Percentiles rank a stretch among this genome's conserved stretches.
phyloP scores from a whole-genome alignment of 1,140 invertebrate genomes.

The Phocides pigmalion region DNA sequence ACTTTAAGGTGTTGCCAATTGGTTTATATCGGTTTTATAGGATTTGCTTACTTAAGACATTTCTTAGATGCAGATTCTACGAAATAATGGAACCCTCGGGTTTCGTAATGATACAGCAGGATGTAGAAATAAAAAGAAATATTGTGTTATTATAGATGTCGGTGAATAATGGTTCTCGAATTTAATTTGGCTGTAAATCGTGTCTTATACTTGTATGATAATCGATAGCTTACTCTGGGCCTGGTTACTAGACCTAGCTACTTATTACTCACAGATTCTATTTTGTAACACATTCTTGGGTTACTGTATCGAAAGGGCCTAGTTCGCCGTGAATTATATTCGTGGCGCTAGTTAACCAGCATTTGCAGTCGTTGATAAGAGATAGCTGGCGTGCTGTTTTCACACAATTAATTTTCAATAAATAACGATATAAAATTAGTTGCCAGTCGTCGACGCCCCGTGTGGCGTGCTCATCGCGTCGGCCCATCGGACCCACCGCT shows the following conservation, averaged over 20 bases:
- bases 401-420: constrained; percentile 73
- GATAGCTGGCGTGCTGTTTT: constrained; percentile 52
- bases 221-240: constrained; percentile 30
- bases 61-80: constrained; percentile 46
- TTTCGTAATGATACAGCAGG: constrained; percentile 52
- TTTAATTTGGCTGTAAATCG: constrained; percentile 39
- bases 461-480: constrained; percentile 49
- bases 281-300: constrained; percentile 28
- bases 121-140: constrained; percentile 48
- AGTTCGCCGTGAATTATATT: constrained; percentile 14
- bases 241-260: constrained; percentile 11
- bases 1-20: constrained; percentile 79
- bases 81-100: constrained; percentile 52
- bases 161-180: constrained; percentile 49
- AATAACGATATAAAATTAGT: constrained; percentile 64
- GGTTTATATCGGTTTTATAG: constrained; percentile 75
- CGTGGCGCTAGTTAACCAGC: constrained; percentile 35
- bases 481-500: constrained; percentile 53
- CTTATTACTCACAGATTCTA: constrained; percentile 31
- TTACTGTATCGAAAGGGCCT: constrained; percentile 1
- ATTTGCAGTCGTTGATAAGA: constrained; percentile 43
- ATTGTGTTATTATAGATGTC: constrained; percentile 50
- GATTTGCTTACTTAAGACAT: constrained; percentile 64
- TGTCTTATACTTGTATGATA: constrained; percentile 25
- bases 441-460: constrained; percentile 53